Conservation (phyloP, 2,113 vertebrate species). For the Plotosus lineatus region DNA sequence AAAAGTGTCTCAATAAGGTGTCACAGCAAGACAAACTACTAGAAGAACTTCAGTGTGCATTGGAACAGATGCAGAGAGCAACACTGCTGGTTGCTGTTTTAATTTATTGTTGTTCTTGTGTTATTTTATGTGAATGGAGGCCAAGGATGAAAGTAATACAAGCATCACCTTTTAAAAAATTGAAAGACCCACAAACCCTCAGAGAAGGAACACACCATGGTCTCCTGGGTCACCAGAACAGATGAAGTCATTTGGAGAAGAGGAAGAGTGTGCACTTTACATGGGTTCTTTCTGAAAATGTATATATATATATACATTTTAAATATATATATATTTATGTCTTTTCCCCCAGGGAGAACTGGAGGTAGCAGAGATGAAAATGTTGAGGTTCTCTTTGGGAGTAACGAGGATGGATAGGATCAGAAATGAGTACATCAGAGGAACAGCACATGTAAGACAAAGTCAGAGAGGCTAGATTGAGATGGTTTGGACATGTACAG, state of each 20-base stretch:
- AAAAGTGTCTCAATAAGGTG: background rate
- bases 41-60: background rate
- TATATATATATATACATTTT: no score
- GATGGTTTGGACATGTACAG: no score
- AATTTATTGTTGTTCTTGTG: slow-evolving; percentile 6
- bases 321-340: no score
- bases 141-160: background rate
- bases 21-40: background rate
- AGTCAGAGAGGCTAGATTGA: no score
- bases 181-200: slow-evolving; percentile 3
- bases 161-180: background rate
- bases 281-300: slow-evolving; percentile 48
- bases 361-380: no score
- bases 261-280: slow-evolving; percentile 40
- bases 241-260: slow-evolving; percentile 44
- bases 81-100: background rate
- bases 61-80: background rate
- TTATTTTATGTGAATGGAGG: background rate
- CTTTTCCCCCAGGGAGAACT: no score
- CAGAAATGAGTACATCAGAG: no score
- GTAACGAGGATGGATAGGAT: no score
- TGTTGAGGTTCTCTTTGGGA: no score
- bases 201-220: background rate
- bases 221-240: slow-evolving; percentile 21
- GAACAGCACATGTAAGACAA: no score